Percentiles rank a stretch among this genome's conserved stretches.
These are phyloP conservation scores for Diceros bicornis DNA, from an alignment of 2,797 vertebrate genomes.

Conservation along the genomic window DNA sequence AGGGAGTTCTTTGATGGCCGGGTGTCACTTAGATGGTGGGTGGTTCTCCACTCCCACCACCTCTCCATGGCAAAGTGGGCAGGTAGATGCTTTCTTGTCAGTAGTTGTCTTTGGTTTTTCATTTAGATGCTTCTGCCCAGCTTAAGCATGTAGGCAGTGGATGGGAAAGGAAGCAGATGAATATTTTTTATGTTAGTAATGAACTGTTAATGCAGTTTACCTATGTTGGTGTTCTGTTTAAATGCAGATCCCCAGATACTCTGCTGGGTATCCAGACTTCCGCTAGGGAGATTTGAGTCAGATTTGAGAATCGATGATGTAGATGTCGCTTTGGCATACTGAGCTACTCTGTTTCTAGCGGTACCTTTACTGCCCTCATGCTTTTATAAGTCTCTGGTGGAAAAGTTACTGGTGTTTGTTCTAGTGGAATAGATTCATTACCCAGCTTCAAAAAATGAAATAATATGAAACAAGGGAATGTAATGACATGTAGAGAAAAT, in stretches of 20 bases:
- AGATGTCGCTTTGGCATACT: neutral
- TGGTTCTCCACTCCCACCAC: neutral
- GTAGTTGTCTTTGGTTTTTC: neutral
- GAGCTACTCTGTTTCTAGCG: neutral
- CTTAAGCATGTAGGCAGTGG: neutral
- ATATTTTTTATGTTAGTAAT: neutral
- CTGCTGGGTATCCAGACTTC: neutral
- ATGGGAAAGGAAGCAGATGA: neutral
- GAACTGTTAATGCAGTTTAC: neutral
- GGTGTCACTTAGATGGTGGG: neutral
- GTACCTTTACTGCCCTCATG: neutral
- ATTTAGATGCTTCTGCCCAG: neutral
- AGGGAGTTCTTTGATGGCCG: neutral
- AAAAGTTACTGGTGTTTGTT: constrained; percentile 14
- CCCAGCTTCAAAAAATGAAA: neutral
- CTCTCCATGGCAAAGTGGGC: neutral
- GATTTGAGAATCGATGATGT: neutral
- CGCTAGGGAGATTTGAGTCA: neutral
- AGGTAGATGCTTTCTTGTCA: neutral
- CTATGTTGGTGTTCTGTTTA: neutral
- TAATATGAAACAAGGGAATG: neutral
- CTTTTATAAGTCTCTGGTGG: neutral
- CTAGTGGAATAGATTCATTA: neutral
- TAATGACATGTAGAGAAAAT: neutral
- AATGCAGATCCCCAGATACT: neutral